These are phyloP conservation scores for Leucopsar rothschildi DNA, from an alignment of 2,113 vertebrate species.

Conservation along the genomic window DNA sequence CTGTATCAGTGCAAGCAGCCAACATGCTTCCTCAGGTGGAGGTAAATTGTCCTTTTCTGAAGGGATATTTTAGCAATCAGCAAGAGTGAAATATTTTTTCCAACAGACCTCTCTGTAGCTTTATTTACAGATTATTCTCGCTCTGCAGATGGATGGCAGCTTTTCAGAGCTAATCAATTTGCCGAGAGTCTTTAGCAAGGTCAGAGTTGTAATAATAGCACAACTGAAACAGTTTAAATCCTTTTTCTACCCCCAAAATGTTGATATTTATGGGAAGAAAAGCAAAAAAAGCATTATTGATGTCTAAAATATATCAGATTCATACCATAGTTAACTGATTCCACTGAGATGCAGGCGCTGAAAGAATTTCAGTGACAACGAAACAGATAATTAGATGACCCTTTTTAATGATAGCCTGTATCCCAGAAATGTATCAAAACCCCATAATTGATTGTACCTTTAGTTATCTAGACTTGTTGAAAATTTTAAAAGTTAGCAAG, in stretches of 20 bases:
- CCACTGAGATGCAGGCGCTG: neutral
- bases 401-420: neutral
- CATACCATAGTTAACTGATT: neutral
- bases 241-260: neutral
- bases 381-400: neutral
- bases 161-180: conserved; percentile 28
- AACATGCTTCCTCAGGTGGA: neutral
- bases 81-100: neutral
- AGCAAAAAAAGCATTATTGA: neutral
- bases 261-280: neutral
- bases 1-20: neutral
- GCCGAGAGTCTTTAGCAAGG: neutral
- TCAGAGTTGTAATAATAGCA: neutral
- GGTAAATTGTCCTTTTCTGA: neutral
- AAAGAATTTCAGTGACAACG: neutral
- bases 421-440: neutral
- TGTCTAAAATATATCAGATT: neutral
- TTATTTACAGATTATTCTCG: conserved; percentile 14
- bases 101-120: neutral
- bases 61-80: neutral
- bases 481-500: neutral
- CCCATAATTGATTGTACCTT: neutral
- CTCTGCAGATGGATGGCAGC: neutral
- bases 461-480: neutral
- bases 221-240: neutral